Conservation (phyloP, 2,888 invertebrate species). For the Tenthredo scrophulariae region DNA sequence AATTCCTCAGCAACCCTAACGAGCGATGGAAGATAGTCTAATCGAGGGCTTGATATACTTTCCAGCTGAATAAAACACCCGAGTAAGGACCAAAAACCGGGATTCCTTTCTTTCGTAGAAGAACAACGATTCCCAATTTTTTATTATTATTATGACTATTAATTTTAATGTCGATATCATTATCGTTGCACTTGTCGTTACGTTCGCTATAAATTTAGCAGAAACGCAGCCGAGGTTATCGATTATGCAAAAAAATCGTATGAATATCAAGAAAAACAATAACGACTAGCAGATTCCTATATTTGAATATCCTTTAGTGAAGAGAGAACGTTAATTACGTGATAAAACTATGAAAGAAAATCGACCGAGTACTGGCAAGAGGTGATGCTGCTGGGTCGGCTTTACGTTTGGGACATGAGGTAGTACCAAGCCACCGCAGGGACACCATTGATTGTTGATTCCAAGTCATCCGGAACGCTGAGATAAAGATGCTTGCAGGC, state of each 20-base stretch:
- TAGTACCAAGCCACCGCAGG: background rate
- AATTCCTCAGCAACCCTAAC: conserved; percentile 43
- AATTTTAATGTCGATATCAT: background rate
- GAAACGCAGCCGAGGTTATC: background rate
- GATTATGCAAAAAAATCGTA: background rate
- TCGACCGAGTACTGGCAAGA: conserved; percentile 4
- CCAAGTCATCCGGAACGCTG: conserved; percentile 33
- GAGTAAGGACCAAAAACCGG: background rate
- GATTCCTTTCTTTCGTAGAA: background rate
- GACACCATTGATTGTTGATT: conserved; percentile 49
- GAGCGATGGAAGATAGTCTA: conserved; percentile 46
- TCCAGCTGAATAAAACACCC: conserved; percentile 22
- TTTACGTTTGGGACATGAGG: background rate
- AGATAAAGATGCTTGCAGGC: conserved; percentile 31
- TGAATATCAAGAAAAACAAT: background rate
- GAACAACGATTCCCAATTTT: background rate
- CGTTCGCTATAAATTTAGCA: too few species aligned
- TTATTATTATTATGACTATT: background rate
- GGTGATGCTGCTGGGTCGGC: background rate
- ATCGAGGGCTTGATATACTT: conserved; percentile 42
- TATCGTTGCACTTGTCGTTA: too few species aligned
- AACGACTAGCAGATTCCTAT: background rate
- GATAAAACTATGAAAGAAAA: conserved; percentile 8
- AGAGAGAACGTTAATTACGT: background rate
- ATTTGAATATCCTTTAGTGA: background rate